A percentile compares a stretch with the other conserved stretches of the same genome.
phyloP scores from a whole-genome alignment of 92 coral and sea anemone species.

The Meandrina meandrites region DNA sequence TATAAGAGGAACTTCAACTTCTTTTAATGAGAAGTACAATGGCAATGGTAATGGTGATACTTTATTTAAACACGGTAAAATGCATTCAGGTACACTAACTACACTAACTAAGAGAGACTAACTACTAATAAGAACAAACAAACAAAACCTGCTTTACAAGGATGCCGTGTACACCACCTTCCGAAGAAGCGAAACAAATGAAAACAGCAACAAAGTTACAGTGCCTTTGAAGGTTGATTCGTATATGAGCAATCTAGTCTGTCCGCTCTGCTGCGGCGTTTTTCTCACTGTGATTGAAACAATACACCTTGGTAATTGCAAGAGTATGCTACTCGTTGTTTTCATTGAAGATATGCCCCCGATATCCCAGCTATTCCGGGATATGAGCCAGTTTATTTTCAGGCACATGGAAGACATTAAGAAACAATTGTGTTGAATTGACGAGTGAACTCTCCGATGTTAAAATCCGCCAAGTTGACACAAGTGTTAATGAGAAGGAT shows the following conservation, averaged over 20 bases:
- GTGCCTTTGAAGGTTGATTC: background rate
- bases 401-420: slow-evolving; percentile 32
- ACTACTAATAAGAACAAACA: too few species aligned
- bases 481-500: background rate
- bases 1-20: background rate
- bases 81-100: too few species aligned
- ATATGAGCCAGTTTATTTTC: background rate
- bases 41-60: too few species aligned
- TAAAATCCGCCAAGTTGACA: slow-evolving; percentile 10
- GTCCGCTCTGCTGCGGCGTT: background rate
- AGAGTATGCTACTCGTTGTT: background rate
- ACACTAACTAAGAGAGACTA: too few species aligned
- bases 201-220: background rate
- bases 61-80: too few species aligned
- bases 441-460: background rate
- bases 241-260: background rate
- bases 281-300: background rate
- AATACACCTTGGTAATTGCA: background rate
- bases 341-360: background rate
- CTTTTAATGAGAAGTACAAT: too few species aligned
- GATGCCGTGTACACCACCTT: too few species aligned
- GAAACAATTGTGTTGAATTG: too few species aligned
- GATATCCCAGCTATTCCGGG: slow-evolving; percentile 10
- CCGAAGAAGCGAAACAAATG: slow-evolving; percentile 11
- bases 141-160: too few species aligned